These are phyloP conservation scores for Trachythela sp. DNA, from an alignment of 64 coral and sea anemone species.

Conservation along the genomic window DNA sequence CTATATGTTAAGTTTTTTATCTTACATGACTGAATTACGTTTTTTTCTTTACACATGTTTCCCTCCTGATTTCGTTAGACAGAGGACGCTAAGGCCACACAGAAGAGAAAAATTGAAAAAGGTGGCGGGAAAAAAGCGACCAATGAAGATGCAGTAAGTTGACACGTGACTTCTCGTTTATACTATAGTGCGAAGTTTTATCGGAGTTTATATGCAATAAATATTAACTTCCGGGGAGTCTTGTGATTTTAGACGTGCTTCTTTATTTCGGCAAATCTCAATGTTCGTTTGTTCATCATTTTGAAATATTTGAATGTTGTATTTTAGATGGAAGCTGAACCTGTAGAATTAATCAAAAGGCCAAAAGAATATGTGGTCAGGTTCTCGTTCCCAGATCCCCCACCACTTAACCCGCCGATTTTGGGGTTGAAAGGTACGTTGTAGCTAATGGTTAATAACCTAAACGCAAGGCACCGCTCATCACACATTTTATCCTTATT, in stretches of 20 bases:
- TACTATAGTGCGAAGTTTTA: neutral
- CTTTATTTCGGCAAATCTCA: neutral
- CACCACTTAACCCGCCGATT: constrained; percentile 86
- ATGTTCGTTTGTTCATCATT: neutral
- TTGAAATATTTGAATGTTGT: neutral
- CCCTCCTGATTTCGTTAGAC: constrained; percentile 33
- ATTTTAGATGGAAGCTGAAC: constrained; percentile 72
- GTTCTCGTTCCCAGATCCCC: constrained; percentile 87
- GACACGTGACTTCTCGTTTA: neutral
- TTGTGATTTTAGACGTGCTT: neutral
- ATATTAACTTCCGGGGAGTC: too few species aligned
- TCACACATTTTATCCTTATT: neutral
- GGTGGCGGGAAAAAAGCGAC: constrained; percentile 69
- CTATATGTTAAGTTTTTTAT: neutral
- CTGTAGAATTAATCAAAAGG: constrained; percentile 78
- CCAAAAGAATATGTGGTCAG: constrained; percentile 94
- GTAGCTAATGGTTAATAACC: neutral
- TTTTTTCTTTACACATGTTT: neutral
- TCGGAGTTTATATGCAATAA: too few species aligned
- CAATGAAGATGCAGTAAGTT: constrained; percentile 63
- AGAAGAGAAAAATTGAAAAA: constrained; percentile 87
- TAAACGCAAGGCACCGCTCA: neutral
- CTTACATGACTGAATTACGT: neutral
- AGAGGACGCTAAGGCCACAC: constrained; percentile 83
- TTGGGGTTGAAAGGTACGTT: constrained; percentile 91